These are phyloP conservation scores for Dinomys branickii DNA, from an alignment of 2,113 vertebrate genomes.

Conservation along the genomic window DNA sequence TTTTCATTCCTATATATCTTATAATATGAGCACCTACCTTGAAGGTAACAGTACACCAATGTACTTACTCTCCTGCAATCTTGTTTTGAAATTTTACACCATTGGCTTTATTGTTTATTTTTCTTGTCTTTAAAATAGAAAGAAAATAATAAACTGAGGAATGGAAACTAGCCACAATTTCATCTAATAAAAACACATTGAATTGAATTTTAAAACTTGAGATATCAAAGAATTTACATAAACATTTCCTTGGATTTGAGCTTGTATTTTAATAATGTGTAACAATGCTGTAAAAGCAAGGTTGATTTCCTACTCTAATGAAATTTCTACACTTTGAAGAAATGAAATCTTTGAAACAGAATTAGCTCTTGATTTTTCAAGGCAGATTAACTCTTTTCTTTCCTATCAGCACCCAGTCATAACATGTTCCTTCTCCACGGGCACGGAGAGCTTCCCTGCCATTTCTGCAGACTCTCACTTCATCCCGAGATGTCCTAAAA, in stretches of 20 bases:
- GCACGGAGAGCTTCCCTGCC: neutral
- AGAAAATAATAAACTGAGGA: neutral
- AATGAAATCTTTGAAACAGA: neutral
- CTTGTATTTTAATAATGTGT: neutral
- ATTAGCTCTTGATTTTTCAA: neutral
- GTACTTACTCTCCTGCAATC: too few relatives aligned
- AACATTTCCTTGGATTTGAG: neutral
- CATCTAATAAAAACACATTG: slow-evolving; percentile 43
- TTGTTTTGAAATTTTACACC: too few relatives aligned
- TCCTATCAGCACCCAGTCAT: neutral
- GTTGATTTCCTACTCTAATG: too few relatives aligned
- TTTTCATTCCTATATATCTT: too few relatives aligned
- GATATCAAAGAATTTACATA: slow-evolving; percentile 12
- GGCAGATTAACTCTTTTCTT: accelerated
- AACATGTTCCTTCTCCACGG: neutral
- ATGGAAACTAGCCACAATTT: slow-evolving; percentile 35
- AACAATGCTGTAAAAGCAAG: too few relatives aligned
- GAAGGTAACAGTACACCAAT: too few relatives aligned
- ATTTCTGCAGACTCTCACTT: accelerated
- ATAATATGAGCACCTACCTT: too few relatives aligned
- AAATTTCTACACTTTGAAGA: neutral
- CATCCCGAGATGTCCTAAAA: neutral
- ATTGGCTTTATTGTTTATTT: too few relatives aligned
- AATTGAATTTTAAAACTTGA: slow-evolving; percentile 28
- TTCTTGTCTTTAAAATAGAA: too few relatives aligned